These are phyloP conservation scores for Pammene fasciana DNA, from an alignment of 2,888 invertebrate species.

Conservation along the genomic window DNA sequence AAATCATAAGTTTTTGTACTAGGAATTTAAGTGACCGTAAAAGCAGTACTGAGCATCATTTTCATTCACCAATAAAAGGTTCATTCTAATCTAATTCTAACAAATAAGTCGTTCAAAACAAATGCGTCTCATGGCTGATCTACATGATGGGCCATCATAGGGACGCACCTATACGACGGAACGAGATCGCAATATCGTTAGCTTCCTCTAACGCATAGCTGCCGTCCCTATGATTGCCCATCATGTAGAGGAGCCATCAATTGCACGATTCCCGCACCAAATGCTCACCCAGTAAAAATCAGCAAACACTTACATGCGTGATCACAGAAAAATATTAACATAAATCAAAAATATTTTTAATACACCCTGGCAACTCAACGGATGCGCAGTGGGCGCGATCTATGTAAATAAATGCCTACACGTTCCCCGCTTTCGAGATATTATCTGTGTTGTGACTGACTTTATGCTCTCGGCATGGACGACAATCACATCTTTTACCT, in stretches of 20 bases:
- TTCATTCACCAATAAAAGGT: neutral
- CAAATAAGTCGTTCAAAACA: neutral
- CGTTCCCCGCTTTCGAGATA: constrained; percentile 75
- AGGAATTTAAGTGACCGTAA: no score
- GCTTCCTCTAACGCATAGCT: no score
- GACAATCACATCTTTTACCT: constrained; percentile 57
- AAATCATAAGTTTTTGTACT: no score
- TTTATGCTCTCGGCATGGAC: constrained; percentile 55
- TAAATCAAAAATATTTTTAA: constrained; percentile 9
- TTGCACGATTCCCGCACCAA: neutral
- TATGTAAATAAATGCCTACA: constrained; percentile 75
- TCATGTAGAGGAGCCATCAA: no score
- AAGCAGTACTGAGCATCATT: no score
- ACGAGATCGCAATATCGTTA: no score
- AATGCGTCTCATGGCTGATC: no score
- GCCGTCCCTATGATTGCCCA: no score
- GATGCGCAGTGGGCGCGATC: constrained; percentile 71
- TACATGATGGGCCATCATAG: no score
- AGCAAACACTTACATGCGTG: neutral
- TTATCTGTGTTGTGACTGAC: constrained; percentile 64
- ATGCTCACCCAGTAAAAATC: neutral
- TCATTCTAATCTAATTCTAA: neutral
- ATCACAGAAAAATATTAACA: neutral
- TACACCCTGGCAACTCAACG: constrained; percentile 21
- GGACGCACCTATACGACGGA: no score